phyloP scores from a whole-genome alignment of 2,113 vertebrate species.

The Zapus hudsonius region DNA sequence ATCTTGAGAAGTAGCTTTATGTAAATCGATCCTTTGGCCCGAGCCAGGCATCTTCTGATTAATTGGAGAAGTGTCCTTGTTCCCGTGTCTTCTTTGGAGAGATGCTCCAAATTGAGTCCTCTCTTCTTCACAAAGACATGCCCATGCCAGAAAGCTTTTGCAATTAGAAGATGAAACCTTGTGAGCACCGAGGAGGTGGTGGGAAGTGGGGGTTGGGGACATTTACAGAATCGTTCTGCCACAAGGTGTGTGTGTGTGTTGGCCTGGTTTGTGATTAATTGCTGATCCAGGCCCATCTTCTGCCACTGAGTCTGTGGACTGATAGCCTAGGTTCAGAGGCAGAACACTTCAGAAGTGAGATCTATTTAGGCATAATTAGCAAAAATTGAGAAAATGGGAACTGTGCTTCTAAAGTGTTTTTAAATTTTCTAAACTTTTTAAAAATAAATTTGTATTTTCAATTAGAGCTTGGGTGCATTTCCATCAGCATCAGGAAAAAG shows the following conservation, averaged over 20 bases:
- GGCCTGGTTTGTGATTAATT: neutral
- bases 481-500: neutral
- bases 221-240: slow-evolving; percentile 10
- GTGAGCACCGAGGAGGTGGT: neutral
- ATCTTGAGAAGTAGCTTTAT: slow-evolving; percentile 80
- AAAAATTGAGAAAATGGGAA: neutral
- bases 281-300: neutral
- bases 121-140: slow-evolving; percentile 58
- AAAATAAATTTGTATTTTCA: neutral
- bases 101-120: slow-evolving; percentile 60
- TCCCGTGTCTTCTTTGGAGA: slow-evolving; percentile 66
- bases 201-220: fast-evolving
- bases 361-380: neutral
- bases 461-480: neutral
- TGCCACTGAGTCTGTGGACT: neutral
- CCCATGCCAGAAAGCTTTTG: slow-evolving; percentile 72
- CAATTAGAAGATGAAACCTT: slow-evolving; percentile 75
- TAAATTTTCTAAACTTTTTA: neutral
- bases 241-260: neutral
- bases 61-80: slow-evolving; percentile 76
- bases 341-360: neutral
- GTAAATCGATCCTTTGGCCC: slow-evolving; percentile 77
- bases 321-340: neutral
- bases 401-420: neutral
- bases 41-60: slow-evolving; percentile 79